A percentile compares a stretch with the other conserved stretches of the same genome.
phyloP scores from a whole-genome alignment of 53 echinoderm and acorn worm species.

The Paracentrotus lividus region DNA sequence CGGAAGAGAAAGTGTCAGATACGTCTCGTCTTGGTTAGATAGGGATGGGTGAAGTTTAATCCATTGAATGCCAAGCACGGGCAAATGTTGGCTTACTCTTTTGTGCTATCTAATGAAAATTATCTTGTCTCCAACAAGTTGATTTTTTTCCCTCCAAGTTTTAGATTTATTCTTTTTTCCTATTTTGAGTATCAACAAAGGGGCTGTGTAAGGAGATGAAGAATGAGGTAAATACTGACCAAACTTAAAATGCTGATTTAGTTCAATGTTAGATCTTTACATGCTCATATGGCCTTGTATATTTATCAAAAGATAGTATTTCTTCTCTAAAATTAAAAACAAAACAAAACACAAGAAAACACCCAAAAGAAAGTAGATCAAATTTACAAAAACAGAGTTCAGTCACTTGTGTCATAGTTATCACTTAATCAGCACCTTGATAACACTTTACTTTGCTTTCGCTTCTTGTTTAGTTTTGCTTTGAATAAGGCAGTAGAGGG shows the following conservation, averaged over 20 bases:
- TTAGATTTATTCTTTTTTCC: not conserved
- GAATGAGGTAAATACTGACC: not conserved
- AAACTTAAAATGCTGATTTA: not conserved
- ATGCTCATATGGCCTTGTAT: too few relatives aligned
- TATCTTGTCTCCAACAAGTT: not conserved
- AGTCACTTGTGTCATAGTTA: too few relatives aligned
- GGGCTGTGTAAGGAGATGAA: not conserved
- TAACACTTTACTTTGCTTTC: not conserved
- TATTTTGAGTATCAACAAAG: not conserved
- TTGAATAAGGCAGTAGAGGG: not conserved
- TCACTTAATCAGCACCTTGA: too few relatives aligned
- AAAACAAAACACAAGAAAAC: not conserved
- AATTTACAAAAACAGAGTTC: not conserved
- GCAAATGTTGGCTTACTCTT: not conserved
- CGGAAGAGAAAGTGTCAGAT: constrained; percentile 19
- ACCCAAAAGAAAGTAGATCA: not conserved
- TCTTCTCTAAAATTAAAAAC: too few relatives aligned
- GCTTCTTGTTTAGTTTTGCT: not conserved
- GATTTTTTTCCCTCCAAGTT: not conserved
- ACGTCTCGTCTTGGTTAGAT: not conserved
- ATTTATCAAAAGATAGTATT: too few relatives aligned
- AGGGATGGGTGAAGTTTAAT: constrained; percentile 28
- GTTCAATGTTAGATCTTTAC: too few relatives aligned
- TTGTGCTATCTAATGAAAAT: not conserved
- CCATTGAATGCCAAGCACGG: not conserved